These are phyloP conservation scores for Masnerella sp. DNA, from an alignment of 2,888 invertebrate species.

Conservation along the genomic window DNA sequence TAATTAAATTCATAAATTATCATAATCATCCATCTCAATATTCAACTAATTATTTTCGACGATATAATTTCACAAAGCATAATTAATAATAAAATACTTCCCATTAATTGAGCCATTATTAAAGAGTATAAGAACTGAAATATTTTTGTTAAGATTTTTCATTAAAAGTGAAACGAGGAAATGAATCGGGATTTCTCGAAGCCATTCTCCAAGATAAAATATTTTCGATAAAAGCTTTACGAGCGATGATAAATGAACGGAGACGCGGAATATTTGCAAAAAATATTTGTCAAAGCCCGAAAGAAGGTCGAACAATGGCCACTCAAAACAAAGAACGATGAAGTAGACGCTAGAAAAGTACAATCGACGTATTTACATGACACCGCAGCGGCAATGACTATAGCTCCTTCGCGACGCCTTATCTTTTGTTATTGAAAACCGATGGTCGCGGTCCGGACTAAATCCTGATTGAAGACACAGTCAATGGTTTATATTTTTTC, in stretches of 20 bases:
- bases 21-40: too few relatives aligned
- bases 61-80: too few relatives aligned
- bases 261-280: constrained; percentile 34
- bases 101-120: too few relatives aligned
- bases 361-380: constrained; percentile 45
- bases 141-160: neutral
- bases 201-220: constrained; percentile 22
- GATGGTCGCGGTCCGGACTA: too few relatives aligned
- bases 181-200: constrained; percentile 5
- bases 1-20: too few relatives aligned
- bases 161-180: neutral
- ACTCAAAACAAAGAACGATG: constrained; percentile 42
- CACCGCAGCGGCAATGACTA: too few relatives aligned
- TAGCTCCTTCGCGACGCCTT: constrained; percentile 4
- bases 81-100: too few relatives aligned
- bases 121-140: neutral
- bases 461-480: too few relatives aligned
- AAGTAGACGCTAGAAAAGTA: constrained; percentile 32
- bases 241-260: constrained; percentile 43
- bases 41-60: too few relatives aligned
- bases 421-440: constrained; percentile 25
- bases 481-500: too few relatives aligned
- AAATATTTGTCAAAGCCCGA: constrained; percentile 40
- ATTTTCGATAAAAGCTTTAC: constrained; percentile 39
- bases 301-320: constrained; percentile 40